Evolutionary conservation across 2,888 invertebrate species (phyloP), one percentile per base, ranked within the genome.

Genomic region (Apodemia duryi): DNA sequence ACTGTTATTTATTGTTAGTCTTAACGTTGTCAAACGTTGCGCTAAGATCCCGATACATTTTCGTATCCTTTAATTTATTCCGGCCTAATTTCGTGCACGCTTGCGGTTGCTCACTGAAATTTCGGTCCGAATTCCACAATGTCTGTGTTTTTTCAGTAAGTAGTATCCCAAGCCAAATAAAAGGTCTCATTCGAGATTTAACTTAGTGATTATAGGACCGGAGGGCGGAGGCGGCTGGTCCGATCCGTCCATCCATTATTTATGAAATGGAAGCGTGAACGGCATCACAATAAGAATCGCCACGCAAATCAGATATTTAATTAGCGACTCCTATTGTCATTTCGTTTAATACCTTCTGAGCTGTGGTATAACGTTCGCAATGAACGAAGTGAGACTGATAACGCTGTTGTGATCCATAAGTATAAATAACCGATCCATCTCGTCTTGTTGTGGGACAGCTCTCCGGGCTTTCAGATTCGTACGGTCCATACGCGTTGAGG

Each of bases 321-420:
- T 77, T 75, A 79, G 82, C 83, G 81, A 75, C 75, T 81, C 76
- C 76, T 74, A 74, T 74, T 80, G 78, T 68, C 70, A 72, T 65
- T 74, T 71, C 68, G 77, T 80, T 78, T 76, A 68, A 69, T 21
- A 77, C 80, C 79, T 75, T 76, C 75, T 81, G 77, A 82, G 82
- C 85, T 84, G 85, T 83, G 85, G 81, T 85, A 78, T 86, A 85
- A 83, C 82, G 80, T 86, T 84, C 80, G 83, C 86, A 84, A 88
- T 89, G 91, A 91, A 89, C 90, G 86, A 88, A 90, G 90, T 91
- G 91, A 91, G 91, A 91, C 91, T 91, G 90, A 91, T 82, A 85
- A 84, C 85, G 88, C 86, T 83, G 81, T 83, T 83, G 86, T 86
- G 86, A 87, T 85, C 82, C 57, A 57, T 79, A 66, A 64, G 46